phyloP scores from a whole-genome alignment of 2,888 invertebrate genomes.

The Brenthis daphne region DNA sequence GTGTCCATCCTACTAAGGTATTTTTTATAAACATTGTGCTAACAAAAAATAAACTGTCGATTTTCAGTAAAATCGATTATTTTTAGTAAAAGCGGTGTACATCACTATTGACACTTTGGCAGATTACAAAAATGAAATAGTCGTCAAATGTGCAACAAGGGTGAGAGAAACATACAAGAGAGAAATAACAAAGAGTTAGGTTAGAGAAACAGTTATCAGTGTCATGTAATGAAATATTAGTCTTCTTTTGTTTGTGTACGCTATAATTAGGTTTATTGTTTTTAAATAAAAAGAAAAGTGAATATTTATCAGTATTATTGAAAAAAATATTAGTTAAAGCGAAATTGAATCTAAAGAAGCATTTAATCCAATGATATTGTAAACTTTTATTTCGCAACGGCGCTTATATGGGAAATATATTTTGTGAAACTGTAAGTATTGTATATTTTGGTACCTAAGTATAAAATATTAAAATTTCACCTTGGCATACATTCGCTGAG shows the following conservation, averaged over 20 bases:
- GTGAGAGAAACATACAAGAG: conserved; percentile 28
- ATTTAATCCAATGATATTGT: conserved; percentile 33
- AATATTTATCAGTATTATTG: conserved; percentile 7
- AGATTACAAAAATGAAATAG: conserved; percentile 11
- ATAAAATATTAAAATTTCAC: background rate
- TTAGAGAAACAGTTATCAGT: conserved; percentile 30
- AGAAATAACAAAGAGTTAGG: conserved; percentile 33
- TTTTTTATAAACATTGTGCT: no score
- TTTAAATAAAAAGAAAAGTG: conserved; percentile 4
- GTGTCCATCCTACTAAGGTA: no score
- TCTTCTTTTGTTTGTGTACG: conserved; percentile 29
- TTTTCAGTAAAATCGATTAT: background rate
- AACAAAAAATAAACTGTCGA: background rate
- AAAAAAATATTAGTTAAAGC: conserved; percentile 2
- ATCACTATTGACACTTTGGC: conserved; percentile 12
- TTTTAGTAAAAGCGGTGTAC: background rate
- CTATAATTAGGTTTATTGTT: conserved; percentile 4
- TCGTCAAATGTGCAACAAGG: conserved; percentile 35
- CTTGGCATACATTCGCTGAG: conserved; percentile 1
- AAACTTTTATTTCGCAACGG: conserved; percentile 34
- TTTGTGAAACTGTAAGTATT: conserved; percentile 40
- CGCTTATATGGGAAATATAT: conserved; percentile 41
- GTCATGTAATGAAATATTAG: conserved; percentile 23
- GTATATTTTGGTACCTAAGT: background rate
- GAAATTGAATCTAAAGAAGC: conserved; percentile 4